Base-by-base conservation (phyloP, 2,888 invertebrate genomes). In the Falcaria lacertinaria region DNA sequence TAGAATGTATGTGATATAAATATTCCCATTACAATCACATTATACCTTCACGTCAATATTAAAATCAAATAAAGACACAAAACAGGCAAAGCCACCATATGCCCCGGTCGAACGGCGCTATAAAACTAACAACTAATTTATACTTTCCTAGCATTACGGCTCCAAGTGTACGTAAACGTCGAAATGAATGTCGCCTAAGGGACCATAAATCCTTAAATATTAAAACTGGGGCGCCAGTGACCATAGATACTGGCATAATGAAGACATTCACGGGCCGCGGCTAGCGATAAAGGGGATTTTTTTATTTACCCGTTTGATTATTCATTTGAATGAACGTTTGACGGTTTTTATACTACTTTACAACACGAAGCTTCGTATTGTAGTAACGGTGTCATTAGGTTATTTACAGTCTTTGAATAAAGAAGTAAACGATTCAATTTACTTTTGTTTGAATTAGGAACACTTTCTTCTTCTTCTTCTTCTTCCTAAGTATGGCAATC, bases 171-270 rank as follows among this genome's bases (percentile, higher is more conserved):
- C 63, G 52, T 59, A 65, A 63, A 64, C 61, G 69, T 63, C 60
- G 60, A 78, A 82, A 84, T 81, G 75, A 79, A 84, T 83, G 79
- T 78, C 69, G 64, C 84, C 80, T 60, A 49, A 47, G 81, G 80
- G 81, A 73, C 75, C 56, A 81, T 83, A 83, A 82, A 83, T 83
- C 79, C 64, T 76, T 70, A 74, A 80, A 82, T 82, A 82, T 83
- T 83, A 81, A 83, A 83, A 81, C 79, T 75, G 77, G 69, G 55
- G 52, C 59, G 60, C 60, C 66, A 64, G 69, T 77, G 74, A 72
- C 77, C 78, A 74, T 69, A 63, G 56, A 61, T 52, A 52, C 52
- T 49, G 41, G 59, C 58, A 71, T 79, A 78, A 76, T 77, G 70
- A 73, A 79, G 67, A 67, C 56, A 62, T 59, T 57, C 47, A 48